Percentiles rank a stretch among this genome's conserved stretches.
phyloP scores from a whole-genome alignment of 2,113 vertebrate species.

The Siniperca chuatsi region DNA sequence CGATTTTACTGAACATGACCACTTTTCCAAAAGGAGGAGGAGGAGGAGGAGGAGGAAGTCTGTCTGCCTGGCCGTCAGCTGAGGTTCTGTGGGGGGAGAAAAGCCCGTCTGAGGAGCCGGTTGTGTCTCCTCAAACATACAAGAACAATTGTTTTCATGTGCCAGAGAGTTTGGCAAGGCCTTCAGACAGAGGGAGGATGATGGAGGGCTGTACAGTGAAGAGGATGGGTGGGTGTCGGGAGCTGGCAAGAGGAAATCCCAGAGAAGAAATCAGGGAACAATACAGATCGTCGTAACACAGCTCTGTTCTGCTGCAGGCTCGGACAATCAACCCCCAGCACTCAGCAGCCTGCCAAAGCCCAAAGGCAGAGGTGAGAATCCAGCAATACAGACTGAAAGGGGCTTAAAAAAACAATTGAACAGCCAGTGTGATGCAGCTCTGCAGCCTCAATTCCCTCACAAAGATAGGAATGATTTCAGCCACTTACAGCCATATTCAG shows the following conservation, averaged over 20 bases:
- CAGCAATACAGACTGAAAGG: conserved; percentile 40
- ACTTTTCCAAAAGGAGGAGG: conserved; percentile 54
- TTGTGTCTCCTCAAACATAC: conserved; percentile 66
- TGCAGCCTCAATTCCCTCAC: conserved; percentile 9
- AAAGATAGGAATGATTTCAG: conserved; percentile 47
- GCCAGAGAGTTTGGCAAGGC: conserved; percentile 75
- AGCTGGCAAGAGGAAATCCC: conserved; percentile 75
- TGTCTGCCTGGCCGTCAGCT: conserved; percentile 59
- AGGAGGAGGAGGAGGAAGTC: conserved; percentile 57
- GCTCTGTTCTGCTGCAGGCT: conserved; percentile 55
- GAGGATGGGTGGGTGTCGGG: conserved; percentile 55
- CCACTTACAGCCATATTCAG: background rate
- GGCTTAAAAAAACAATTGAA: conserved; percentile 66
- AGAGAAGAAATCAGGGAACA: conserved; percentile 80
- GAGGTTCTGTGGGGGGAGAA: conserved; percentile 44
- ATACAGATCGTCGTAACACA: conserved; percentile 59
- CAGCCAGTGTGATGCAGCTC: conserved; percentile 39
- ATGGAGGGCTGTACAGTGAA: conserved; percentile 60
- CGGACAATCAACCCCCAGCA: conserved; percentile 54
- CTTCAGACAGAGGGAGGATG: conserved; percentile 72
- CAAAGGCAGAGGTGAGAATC: conserved; percentile 69
- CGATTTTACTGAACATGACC: conserved; percentile 67
- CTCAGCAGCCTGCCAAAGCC: conserved; percentile 52
- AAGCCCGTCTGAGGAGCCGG: conserved; percentile 49
- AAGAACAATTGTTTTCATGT: conserved; percentile 79